Base-by-base conservation (phyloP, 92 coral and sea anemone species). In the Metridium senile region DNA sequence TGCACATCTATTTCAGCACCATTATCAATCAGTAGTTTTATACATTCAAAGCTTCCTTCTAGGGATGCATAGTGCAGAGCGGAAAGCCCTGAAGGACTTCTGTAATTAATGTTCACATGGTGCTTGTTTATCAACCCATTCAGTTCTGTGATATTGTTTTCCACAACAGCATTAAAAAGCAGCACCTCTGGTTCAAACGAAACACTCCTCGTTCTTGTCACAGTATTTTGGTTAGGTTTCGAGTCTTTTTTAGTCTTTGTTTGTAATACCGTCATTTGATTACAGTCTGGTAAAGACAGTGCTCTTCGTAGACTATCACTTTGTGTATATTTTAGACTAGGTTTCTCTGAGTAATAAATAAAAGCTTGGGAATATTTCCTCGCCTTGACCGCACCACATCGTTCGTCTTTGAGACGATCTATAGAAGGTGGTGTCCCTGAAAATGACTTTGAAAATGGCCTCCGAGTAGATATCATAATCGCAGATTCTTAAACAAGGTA, bases 31-130 rank as follows among this genome's bases (percentile, higher is more conserved):
- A 96, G 77, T 10, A 85, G 47, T 77, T 87, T 76, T 1, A 96
- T 75, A 21, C 96, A 79, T 53, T 96, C 99, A 49, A 62, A 81
- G 43, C 90, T 91, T 0, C 99, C 99, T 76, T 92, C 99, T 1
- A 93, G 90, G 16, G 99, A 91, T 19, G 95, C 97, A 30, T 93
- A 86, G 76, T 96, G 99, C 32, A 96, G 52, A 9, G 99, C 97
- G 39, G 96, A 84, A 17, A 93, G 72, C 19, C 99, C 99, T 8
- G 93, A 87, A 21, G 97, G 91, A 59, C 94, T 93, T 62, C 81
- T 84, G 71, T 84, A 85, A 82, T 92, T 89, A 33, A 93, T 58
- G 72, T 96, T 78, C 28, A 89, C 88, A 47, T 96, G 84, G 28
- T 85, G 85, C 72, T 89, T 81, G 17, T 71, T 83, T 58, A 92